Evolutionary conservation across 1,140 invertebrate genomes (phyloP), one percentile per base, ranked within the genome.

Genomic region (Ectropis grisescens): DNA sequence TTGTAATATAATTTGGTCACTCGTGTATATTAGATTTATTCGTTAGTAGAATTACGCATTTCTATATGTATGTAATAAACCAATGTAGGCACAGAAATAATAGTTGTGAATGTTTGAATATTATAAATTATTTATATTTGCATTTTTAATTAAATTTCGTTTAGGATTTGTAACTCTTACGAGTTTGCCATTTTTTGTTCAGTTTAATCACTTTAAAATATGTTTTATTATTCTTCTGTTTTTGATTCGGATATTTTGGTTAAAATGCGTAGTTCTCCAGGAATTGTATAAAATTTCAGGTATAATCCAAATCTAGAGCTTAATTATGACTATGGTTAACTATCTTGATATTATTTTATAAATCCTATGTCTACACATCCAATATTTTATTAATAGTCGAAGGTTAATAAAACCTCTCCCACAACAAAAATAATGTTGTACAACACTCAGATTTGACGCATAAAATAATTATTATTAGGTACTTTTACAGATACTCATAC

Each of bases 351-450:
- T 47, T 37, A 40, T 41, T n/a, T 7, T 36, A 50, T 53, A 50
- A 40, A 34, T 47, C n/a, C 56, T 57, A 65, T 56, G 14, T 48
- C 58, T 70, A 66, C 45, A 64, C 49, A 51, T 62, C 61, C 47
- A 50, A 59, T 65, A 64, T 51, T 52, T 58, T 51, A 58, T 58
- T 54, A 58, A 58, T 52, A 35, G 57, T 45, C 56, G 57, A 61
- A 68, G 57, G 49, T 59, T 59, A 61, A 68, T 62, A 65, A 58
- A 71, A 66, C 55, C 51, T 44, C 45, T 54, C 54, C 54, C 47
- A 52, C 49, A 62, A 61, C 58, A 68, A 64, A 76, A n/a, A 61
- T 66, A 72, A 76, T 66, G 58, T 66, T 60, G 22, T 49, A 69
- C 61, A 47, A 72, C 66, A 71, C 51, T 53, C 53, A 60, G 47